A percentile compares a stretch with the other conserved stretches of the same genome.
phyloP scores from a whole-genome alignment of 2,797 vertebrate species.

The Oreochromis grahami region DNA sequence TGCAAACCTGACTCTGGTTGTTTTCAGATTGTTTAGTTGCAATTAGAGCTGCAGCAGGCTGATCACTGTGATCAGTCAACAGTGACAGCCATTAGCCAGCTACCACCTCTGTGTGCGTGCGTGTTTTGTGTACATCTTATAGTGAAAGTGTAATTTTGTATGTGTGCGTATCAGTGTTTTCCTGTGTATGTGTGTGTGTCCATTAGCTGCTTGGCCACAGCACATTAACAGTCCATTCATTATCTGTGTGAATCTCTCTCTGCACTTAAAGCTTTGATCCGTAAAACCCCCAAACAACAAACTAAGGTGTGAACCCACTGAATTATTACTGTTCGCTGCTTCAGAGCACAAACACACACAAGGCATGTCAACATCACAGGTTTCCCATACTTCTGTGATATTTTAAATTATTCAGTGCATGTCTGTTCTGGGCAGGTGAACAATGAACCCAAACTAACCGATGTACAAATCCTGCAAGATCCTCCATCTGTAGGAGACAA shows the following conservation, averaged over 20 bases:
- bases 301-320: conserved; percentile 35
- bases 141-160: neutral
- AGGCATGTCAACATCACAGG: neutral
- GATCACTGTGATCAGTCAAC: conserved; percentile 97
- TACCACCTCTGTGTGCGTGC: conserved; percentile 21
- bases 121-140: neutral
- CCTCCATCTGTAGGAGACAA: neutral
- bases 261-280: conserved; percentile 61
- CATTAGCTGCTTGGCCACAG: conserved; percentile 93
- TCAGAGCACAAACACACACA: neutral
- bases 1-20: conserved; percentile 79
- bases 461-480: neutral
- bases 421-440: conserved; percentile 8
- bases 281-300: conserved; percentile 45
- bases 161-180: neutral
- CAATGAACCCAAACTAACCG: neutral
- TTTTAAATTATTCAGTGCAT: conserved; percentile 14
- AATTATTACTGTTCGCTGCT: conserved; percentile 30
- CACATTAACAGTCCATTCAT: conserved; percentile 96
- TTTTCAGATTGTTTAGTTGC: conserved; percentile 94
- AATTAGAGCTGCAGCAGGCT: conserved; percentile 90
- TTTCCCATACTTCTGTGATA: neutral
- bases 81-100: conserved; percentile 91
- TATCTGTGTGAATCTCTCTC: conserved; percentile 58
- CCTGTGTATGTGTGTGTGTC: conserved; percentile 55